Evolutionary conservation across 2,113 vertebrate species (phyloP), one percentile per base, ranked within the genome.

Genomic region (Myotis davidii): DNA sequence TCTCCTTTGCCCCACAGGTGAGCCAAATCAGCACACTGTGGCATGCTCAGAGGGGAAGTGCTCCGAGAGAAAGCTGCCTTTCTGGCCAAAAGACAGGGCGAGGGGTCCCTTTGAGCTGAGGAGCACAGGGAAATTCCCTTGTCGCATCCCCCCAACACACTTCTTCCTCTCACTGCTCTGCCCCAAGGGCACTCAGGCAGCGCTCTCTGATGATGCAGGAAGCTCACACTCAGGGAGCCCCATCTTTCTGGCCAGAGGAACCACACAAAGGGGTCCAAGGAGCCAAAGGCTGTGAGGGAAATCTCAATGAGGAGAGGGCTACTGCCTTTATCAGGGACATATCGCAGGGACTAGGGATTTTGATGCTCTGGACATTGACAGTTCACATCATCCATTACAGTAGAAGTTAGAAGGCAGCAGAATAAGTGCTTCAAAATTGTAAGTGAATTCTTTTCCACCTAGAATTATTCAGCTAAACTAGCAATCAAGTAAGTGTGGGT

Each of bases 311-410:
- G 34, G 61, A 83, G 20, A 52, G 1, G 54, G 52, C 39, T 77
- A 45, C n/a, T n/a, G 56, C 32, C 56, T 59, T 59, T 45, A 74
- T 74, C 42, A 29, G 42, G 61, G 9, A 70, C n/a, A 17, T 52
- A 48, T 83, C 23, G 18, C 64, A 85, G 85, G 21, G 52, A 42
- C 59, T 84, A 70, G 61, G 48, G 70, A 61, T 50, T 29, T 70
- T 39, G 59, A 84, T 94, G 61, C 25, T 94, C 25, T 90, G 87
- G 27, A 70, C 32, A n/a, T 59, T 48, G 83, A 59, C 78, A 76
- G 23, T 48, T 76, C 83, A 56, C 32, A 48, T 76, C 23, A 59
- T 59, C 50, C 39, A 16, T 78, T 76, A 70, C 52, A 70, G n/a
- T 34, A n/a, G 64, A 78, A 61, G 21, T 84, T 76, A 37, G 39